phyloP scores from a whole-genome alignment of 1,140 invertebrate genomes.

The Caenorhabditis remanei region DNA sequence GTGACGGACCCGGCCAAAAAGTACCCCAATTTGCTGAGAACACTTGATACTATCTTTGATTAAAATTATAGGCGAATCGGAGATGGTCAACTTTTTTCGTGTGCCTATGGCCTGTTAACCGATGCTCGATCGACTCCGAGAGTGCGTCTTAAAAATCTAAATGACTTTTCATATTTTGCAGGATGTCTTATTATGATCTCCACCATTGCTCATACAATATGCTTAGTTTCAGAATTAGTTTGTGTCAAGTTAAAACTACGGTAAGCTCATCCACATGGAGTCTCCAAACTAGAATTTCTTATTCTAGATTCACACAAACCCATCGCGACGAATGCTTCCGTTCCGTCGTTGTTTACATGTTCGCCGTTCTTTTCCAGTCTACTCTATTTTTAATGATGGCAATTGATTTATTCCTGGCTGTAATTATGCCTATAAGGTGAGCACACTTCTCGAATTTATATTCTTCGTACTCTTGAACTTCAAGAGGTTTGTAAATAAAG shows the following conservation, averaged over 20 bases:
- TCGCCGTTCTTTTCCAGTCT: conserved; percentile 34
- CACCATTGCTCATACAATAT: conserved; percentile 27
- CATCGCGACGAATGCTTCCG: conserved; percentile 47
- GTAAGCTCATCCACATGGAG: neutral
- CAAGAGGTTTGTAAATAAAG: no score
- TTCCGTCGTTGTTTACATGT: conserved; percentile 44
- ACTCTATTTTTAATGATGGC: conserved; percentile 51
- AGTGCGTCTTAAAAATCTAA: no score
- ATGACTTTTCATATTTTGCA: neutral
- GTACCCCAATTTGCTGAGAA: no score
- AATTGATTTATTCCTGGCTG: conserved; percentile 16
- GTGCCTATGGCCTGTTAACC: no score
- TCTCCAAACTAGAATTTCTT: no score
- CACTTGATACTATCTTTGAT: no score
- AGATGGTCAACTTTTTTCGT: no score
- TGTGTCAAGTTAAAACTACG: conserved; percentile 19
- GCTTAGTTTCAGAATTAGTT: conserved; percentile 21
- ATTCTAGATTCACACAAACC: conserved; percentile 19
- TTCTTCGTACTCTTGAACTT: no score
- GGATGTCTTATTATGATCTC: conserved; percentile 30
- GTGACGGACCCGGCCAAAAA: no score
- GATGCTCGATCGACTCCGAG: no score
- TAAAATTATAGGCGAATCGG: no score
- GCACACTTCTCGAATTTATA: neutral
- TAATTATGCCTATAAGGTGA: conserved; percentile 37